These are phyloP conservation scores for Galaxea fascicularis DNA, from an alignment of 92 coral and sea anemone genomes.

Conservation along the genomic window DNA sequence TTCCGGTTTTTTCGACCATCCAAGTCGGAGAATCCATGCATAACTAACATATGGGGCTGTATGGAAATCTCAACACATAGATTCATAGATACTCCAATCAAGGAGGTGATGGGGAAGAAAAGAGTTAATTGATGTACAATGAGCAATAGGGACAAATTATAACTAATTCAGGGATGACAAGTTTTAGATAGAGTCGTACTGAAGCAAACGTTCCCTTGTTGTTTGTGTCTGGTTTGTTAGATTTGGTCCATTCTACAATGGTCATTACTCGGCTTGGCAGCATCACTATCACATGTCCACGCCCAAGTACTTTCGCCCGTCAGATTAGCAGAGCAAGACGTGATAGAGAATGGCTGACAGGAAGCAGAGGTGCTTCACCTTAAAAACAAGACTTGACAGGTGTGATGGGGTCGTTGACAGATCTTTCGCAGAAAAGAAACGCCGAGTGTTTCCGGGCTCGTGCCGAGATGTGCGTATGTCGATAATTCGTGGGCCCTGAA, in stretches of 20 bases:
- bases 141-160: too few species aligned
- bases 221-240: conserved; percentile 25
- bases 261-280: conserved; percentile 82
- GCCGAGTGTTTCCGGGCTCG: not conserved
- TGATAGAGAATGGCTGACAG: not conserved
- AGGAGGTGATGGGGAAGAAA: too few species aligned
- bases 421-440: not conserved
- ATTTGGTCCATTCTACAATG: conserved; percentile 82
- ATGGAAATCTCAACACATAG: too few species aligned
- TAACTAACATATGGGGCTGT: too few species aligned
- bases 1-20: too few species aligned
- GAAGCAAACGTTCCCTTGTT: not conserved
- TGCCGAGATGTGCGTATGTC: not conserved
- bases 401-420: not conserved
- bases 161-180: too few species aligned
- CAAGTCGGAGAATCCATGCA: too few species aligned
- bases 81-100: too few species aligned
- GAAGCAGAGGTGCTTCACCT: not conserved
- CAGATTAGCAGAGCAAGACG: conserved; percentile 1
- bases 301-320: conserved; percentile 90
- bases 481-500: not conserved
- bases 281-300: conserved; percentile 98
- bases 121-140: too few species aligned
- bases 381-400: not conserved
- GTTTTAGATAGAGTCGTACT: not conserved